A percentile compares a stretch with the other conserved stretches of the same genome.
Conservation (phyloP, 2,797 vertebrate genomes). For the Sylvia borin region DNA sequence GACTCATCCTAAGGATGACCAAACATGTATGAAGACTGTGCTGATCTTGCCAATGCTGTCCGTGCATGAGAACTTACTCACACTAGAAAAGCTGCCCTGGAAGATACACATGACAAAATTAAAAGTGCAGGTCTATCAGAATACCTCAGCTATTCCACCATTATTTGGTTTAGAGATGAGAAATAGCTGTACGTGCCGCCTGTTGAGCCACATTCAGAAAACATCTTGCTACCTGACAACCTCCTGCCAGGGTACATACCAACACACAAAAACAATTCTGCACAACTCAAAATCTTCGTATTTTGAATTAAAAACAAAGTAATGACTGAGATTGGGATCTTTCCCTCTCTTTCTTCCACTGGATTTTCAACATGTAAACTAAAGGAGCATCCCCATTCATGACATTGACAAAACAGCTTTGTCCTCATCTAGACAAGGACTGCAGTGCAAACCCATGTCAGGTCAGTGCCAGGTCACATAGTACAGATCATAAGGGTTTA, state of each 20-base stretch:
- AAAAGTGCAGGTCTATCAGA: not conserved
- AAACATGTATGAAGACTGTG: not conserved
- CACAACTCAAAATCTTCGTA: not conserved
- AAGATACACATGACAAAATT: not conserved
- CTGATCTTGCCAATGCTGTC: not conserved
- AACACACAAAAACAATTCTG: not conserved
- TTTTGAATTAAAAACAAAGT: not conserved
- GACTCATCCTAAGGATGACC: not conserved
- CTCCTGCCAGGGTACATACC: not conserved
- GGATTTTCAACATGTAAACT: not conserved
- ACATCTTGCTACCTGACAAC: not conserved
- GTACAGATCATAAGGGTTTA: not conserved
- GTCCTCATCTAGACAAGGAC: not conserved
- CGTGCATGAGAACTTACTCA: not conserved
- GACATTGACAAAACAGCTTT: not conserved
- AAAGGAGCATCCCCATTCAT: not conserved
- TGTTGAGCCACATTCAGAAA: not conserved
- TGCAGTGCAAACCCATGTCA: not conserved
- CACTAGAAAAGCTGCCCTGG: not conserved
- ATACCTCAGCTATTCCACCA: not conserved
- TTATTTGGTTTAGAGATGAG: not conserved
- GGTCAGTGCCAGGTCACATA: not conserved
- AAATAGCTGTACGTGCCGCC: not conserved
- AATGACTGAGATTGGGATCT: not conserved
- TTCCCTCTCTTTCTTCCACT: not conserved